Evolutionary conservation across 2,888 invertebrate genomes (phyloP), one percentile per base, ranked within the genome.

Genomic region (Agrilus mali): DNA sequence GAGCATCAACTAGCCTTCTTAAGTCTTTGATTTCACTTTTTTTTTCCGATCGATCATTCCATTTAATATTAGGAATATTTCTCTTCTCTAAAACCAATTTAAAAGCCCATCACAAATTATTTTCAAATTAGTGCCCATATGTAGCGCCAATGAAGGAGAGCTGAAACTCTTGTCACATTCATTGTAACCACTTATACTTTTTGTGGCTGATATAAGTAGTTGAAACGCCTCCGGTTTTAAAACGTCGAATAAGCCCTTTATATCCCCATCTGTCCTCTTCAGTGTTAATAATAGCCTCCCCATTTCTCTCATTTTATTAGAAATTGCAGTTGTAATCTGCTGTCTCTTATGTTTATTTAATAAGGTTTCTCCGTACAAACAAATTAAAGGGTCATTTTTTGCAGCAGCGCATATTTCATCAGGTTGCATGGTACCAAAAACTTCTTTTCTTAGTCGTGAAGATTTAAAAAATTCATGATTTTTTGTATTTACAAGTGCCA

Each of bases 311-410:
- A 49, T 48, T 42, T 46, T 48, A 39, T 47, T 50, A 1, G 49
- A 49, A 22, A 47, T 39, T 12, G 43, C 43, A 39, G 41, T 49
- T 7, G 39, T 37, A 27, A 49, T 47, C 35, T 49, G 47, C 17
- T 45, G 48, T 36, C 50, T 44, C 38, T 50, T 47, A 33, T 50
- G 50, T 45, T 50, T 50, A 33, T 33, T 35, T 33, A 50, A 34
- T 14, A 44, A 32, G 8, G 33, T 12, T 47, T 50, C 50, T 7
- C 48, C 48, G 27, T 47, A 50, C 10, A 47, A 31, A 38, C 50
- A 50, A 33, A 50, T 50, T 22, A 47, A 36, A 13, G 46, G 39
- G 38, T 50, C 48, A 27, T 35, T 44, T 36, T 46, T 50, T 12
- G 42, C 50, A 14, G 33, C 27, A n/a, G 10, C 7, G 15, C 43